A percentile compares a stretch with the other conserved stretches of the same genome.
Conservation (phyloP, 2,113 vertebrate genomes). For the Cynopterus brachyotis region DNA sequence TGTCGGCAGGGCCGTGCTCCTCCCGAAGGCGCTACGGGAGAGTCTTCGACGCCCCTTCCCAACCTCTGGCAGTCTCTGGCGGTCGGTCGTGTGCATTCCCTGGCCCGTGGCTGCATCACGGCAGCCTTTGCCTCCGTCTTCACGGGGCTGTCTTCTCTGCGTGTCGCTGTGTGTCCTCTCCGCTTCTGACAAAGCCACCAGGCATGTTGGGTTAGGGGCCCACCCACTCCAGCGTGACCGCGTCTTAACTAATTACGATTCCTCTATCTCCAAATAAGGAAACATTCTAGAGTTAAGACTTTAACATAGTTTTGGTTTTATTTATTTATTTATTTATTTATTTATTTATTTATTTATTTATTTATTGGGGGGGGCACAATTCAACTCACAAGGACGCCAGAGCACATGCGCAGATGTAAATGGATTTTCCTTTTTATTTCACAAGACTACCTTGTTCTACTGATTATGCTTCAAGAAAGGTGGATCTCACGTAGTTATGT, state of each 20-base stretch:
- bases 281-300: neutral
- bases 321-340: too few species aligned
- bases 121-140: neutral
- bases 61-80: neutral
- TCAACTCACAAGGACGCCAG: neutral
- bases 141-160: neutral
- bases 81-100: fast-evolving
- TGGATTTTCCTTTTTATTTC: neutral
- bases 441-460: neutral
- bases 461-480: neutral
- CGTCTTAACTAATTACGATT: neutral
- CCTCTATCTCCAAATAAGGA: neutral
- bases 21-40: neutral
- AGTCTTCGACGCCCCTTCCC: neutral
- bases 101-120: neutral
- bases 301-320: too few species aligned
- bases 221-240: neutral
- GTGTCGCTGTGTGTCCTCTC: too few species aligned
- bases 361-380: neutral
- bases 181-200: neutral
- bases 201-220: neutral
- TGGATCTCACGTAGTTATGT: neutral
- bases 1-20: neutral
- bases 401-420: neutral
- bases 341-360: too few species aligned